A percentile compares a stretch with the other conserved stretches of the same genome.
phyloP scores from a whole-genome alignment of 1,140 invertebrate species.

The Drosophila serrata region DNA sequence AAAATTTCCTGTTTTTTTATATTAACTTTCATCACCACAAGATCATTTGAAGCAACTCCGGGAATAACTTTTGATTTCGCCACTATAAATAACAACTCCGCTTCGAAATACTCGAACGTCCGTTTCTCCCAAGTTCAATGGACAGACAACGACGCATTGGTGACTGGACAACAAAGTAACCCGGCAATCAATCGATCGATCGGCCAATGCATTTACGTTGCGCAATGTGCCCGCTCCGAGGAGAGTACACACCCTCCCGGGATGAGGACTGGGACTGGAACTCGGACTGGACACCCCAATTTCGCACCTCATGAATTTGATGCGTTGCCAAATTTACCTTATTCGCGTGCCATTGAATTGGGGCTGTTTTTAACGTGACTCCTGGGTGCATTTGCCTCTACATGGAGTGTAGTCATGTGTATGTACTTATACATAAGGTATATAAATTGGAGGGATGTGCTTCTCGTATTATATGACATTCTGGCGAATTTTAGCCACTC shows the following conservation, averaged over 20 bases:
- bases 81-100: constrained; percentile 16
- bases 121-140: constrained; percentile 65
- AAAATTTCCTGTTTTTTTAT: constrained; percentile 6
- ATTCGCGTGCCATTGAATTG: constrained; percentile 34
- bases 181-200: constrained; percentile 55
- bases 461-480: constrained; percentile 55
- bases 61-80: constrained; percentile 17
- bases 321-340: constrained; percentile 24
- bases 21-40: constrained; percentile 3
- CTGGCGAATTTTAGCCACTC: constrained; percentile 40
- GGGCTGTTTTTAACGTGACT: constrained; percentile 27
- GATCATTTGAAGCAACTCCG: not conserved
- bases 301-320: constrained; percentile 21
- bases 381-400: constrained; percentile 24
- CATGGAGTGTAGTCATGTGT: constrained; percentile 14
- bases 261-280: constrained; percentile 1
- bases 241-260: constrained; percentile 19
- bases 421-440: constrained; percentile 6
- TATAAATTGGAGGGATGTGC: constrained; percentile 24
- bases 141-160: constrained; percentile 43
- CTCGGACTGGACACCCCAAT: constrained; percentile 8
- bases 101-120: not conserved
- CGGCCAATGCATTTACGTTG: constrained; percentile 56
- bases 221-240: constrained; percentile 30
- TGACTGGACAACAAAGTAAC: constrained; percentile 55